Base-by-base conservation (phyloP, 2,113 vertebrate genomes). In the Aspidoscelis tigris region DNA sequence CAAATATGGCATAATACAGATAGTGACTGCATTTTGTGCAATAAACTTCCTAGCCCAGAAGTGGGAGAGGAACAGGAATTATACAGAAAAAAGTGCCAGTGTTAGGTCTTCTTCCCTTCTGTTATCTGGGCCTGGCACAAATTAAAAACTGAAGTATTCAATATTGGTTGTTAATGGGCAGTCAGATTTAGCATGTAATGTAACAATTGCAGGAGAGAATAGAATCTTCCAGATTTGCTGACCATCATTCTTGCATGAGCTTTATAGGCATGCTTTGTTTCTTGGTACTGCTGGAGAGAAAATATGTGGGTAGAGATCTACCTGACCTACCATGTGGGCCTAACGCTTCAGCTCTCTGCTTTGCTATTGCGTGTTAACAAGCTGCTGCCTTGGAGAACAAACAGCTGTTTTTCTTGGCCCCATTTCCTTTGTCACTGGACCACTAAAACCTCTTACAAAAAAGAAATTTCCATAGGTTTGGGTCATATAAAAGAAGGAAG, bases 321-420 rank as follows among this genome's bases (percentile, higher is more conserved):
- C 44, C 68, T 82, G 74, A 78, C 66, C 53, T 43, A 88, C 85
- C 74, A 84, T 69, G 81, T 70, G 0, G 16, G 66, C 81, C 58
- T 78, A 14, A 7, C 74, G 90, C 91, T 94, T 94, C 82, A 2
- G 3, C 88, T 91, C 90, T 83, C 87, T 5, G 92, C 93, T 94
- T 94, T 0, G 90, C 92, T 88, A 77, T 88, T 80, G 85, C 71
- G 73, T 3, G 18, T 85, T 71, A 61, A 0, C 4, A 86, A 84
- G 87, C 82, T 84, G 88, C 82, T 88, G 87, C 86, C 2, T 0
- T 86, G 80, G 81, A 76, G 71, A 83, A 73, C 86, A 70, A 66
- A 26, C 26, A 58, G 33, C 4, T 16, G 66, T 44, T 61, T 72
- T 18, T 77, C 61, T 16, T 26, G 79, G 87, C 41, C 4, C 44